Percentiles rank a stretch among this genome's conserved stretches.
These are phyloP conservation scores for Odontomachus brunneus DNA, from an alignment of 1,140 invertebrate genomes.

Conservation along the genomic window DNA sequence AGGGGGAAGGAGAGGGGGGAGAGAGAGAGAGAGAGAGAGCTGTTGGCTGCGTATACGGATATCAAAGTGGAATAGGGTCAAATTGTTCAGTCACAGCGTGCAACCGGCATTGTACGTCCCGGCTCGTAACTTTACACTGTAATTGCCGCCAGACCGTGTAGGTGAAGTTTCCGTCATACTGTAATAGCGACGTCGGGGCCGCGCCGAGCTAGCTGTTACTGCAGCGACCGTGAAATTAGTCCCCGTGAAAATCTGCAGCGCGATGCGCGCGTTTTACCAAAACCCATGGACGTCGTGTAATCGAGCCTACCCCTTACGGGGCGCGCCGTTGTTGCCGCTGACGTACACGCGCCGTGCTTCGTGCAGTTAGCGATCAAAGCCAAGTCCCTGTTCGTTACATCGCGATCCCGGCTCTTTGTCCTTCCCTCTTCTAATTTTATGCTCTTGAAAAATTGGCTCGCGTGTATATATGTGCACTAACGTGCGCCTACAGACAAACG, in stretches of 20 bases:
- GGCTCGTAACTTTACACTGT: conserved; percentile 51
- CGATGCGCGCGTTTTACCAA: conserved; percentile 29
- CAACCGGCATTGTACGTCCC: conserved; percentile 37
- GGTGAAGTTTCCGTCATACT: conserved; percentile 43
- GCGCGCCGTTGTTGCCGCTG: neutral
- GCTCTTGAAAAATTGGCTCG: conserved; percentile 33
- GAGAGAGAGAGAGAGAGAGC: neutral
- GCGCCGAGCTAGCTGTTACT: conserved; percentile 20
- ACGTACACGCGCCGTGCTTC: neutral
- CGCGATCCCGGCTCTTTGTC: neutral
- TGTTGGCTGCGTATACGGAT: conserved; percentile 16
- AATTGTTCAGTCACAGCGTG: conserved; percentile 34
- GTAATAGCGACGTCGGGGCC: conserved; percentile 30
- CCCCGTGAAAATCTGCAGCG: conserved; percentile 10
- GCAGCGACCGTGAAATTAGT: conserved; percentile 34
- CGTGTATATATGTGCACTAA: neutral
- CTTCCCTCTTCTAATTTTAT: conserved; percentile 29
- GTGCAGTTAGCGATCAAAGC: conserved; percentile 23
- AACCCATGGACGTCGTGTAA: conserved; percentile 15
- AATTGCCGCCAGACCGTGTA: conserved; percentile 45
- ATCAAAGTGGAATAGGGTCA: conserved; percentile 57
- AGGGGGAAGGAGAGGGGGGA: too few species aligned
- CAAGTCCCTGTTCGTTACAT: conserved; percentile 5
- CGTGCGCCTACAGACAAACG: neutral
- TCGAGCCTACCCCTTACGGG: conserved; percentile 10